A percentile compares a stretch with the other conserved stretches of the same genome.
Conservation (phyloP, 2,113 vertebrate genomes). For the Laticauda laticaudata region DNA sequence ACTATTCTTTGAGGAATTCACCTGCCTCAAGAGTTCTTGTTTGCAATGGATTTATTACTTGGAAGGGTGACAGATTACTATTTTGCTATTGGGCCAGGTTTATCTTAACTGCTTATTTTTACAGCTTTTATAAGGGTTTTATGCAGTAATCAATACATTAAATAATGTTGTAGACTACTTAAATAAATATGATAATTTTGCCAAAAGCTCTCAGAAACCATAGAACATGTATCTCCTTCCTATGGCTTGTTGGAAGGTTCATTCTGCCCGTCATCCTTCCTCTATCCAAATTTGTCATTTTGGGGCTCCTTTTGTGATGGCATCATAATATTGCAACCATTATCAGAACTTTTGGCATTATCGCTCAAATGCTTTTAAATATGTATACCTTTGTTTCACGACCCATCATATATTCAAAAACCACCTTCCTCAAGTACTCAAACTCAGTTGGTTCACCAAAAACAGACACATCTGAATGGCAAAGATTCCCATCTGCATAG, state of each 20-base stretch:
- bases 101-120: background rate
- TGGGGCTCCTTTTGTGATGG: background rate
- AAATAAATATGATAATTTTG: background rate
- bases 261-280: background rate
- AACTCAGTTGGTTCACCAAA: conserved; percentile 88
- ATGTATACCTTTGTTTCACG: conserved; percentile 91
- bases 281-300: background rate
- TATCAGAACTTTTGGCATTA: background rate
- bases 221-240: background rate
- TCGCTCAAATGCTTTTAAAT: background rate
- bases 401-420: conserved; percentile 99
- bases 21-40: no score
- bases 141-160: background rate
- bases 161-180: background rate
- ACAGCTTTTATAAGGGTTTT: background rate
- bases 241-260: background rate
- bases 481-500: conserved; percentile 77
- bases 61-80: background rate
- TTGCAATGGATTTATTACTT: no score
- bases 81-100: background rate
- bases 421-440: conserved; percentile 94
- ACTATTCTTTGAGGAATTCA: no score
- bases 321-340: background rate
- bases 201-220: background rate
- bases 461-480: conserved; percentile 71